A percentile compares a stretch with the other conserved stretches of the same genome.
Evolutionary conservation across 53 echinoderm and acorn worm genomes (phyloP).

Genomic region (Patiria pectinifera): DNA sequence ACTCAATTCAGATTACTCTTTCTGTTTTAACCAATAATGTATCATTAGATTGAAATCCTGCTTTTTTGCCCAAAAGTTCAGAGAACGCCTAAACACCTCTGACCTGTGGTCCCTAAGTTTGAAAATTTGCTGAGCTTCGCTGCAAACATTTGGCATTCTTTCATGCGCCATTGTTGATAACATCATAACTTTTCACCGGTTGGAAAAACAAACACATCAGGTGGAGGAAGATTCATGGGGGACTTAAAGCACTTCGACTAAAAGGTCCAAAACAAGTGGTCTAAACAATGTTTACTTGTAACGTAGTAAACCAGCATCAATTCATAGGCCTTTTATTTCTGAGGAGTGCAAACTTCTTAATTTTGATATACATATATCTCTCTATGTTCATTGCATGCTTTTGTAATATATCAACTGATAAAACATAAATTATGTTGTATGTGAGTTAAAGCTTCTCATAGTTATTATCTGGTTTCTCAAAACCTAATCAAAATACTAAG

Average conservation of each 20-base stretch:
- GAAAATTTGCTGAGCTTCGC: not conserved
- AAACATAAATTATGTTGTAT: no score
- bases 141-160: not conserved
- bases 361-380: no score
- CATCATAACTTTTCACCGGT: conserved; percentile 7
- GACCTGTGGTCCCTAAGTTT: conserved; percentile 1
- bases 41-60: not conserved
- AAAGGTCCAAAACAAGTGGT: not conserved
- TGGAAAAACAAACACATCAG: conserved; percentile 17
- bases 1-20: not conserved
- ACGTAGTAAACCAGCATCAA: no score
- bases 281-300: not conserved
- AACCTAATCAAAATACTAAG: no score
- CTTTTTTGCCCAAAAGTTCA: not conserved
- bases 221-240: not conserved
- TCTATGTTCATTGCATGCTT: no score
- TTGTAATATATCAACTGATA: no score
- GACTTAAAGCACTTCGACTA: not conserved
- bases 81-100: not conserved
- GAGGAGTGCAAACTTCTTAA: no score
- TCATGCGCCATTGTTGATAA: not conserved
- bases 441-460: no score
- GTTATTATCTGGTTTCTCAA: no score
- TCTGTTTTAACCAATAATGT: not conserved
- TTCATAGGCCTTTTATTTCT: no score